phyloP scores from a whole-genome alignment of 2,888 invertebrate genomes.

The Amblyteles armatorius region DNA sequence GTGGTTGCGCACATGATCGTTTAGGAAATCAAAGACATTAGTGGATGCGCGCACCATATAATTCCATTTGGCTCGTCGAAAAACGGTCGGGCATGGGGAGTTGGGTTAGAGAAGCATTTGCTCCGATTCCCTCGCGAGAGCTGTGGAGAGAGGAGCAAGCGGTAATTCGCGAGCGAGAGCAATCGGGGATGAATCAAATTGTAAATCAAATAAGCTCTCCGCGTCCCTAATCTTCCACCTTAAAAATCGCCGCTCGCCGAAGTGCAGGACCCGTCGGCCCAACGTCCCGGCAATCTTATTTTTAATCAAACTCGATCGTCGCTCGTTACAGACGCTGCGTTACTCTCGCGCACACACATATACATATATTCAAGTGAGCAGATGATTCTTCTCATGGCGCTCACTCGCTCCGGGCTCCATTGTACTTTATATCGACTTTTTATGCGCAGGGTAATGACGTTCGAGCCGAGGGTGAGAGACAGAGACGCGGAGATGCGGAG shows the following conservation, averaged over 20 bases:
- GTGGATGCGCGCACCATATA: slow-evolving; percentile 39
- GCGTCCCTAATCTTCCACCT: slow-evolving; percentile 78
- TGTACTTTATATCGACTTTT: slow-evolving; percentile 81
- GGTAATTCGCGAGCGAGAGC: slow-evolving; percentile 48
- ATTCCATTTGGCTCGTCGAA: slow-evolving; percentile 36
- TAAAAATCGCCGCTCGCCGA: slow-evolving; percentile 71
- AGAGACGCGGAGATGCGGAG: slow-evolving; percentile 27
- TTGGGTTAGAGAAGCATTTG: slow-evolving; percentile 48
- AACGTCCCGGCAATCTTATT: slow-evolving; percentile 76
- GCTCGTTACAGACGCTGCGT: slow-evolving; percentile 65
- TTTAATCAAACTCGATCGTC: slow-evolving; percentile 78
- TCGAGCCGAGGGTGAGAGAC: slow-evolving; percentile 60
- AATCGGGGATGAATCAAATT: slow-evolving; percentile 74
- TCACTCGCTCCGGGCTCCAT: slow-evolving; percentile 71
- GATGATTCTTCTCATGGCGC: slow-evolving; percentile 72
- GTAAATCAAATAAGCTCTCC: slow-evolving; percentile 77
- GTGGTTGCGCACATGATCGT: slow-evolving; percentile 10
- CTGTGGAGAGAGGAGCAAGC: slow-evolving; percentile 8
- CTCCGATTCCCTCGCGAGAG: slow-evolving; percentile 56
- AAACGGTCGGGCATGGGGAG: not conserved
- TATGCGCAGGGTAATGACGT: slow-evolving; percentile 77
- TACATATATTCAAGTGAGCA: slow-evolving; percentile 74
- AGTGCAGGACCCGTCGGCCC: slow-evolving; percentile 64
- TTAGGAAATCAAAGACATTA: slow-evolving; percentile 60
- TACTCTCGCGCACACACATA: slow-evolving; percentile 70